Conservation (phyloP, 2,888 invertebrate species). For the Pyrrhia umbra region DNA sequence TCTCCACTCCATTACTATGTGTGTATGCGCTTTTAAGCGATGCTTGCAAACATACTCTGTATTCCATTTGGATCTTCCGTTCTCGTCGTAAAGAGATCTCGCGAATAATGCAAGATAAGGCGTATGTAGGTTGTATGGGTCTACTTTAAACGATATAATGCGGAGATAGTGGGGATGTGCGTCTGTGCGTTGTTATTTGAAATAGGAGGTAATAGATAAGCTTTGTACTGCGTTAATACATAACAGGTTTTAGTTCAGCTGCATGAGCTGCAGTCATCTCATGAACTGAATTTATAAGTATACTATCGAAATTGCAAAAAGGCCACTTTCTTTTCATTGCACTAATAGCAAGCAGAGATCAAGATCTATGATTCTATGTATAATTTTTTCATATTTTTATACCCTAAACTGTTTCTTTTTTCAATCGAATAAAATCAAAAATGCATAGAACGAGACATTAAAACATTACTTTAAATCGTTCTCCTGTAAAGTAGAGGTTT, state of each 20-base stretch:
- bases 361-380: too few relatives aligned
- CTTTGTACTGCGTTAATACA: background rate
- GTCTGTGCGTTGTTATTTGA: background rate
- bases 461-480: too few relatives aligned
- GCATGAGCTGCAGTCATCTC: too few relatives aligned
- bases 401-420: too few relatives aligned
- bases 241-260: background rate
- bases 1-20: background rate
- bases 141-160: background rate
- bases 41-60: constrained; percentile 12
- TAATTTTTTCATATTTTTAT: too few relatives aligned
- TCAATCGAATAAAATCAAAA: too few relatives aligned
- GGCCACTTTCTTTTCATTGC: too few relatives aligned
- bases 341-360: too few relatives aligned
- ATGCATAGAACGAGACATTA: too few relatives aligned
- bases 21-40: constrained; percentile 19
- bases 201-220: background rate
- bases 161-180: background rate
- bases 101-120: constrained; percentile 32
- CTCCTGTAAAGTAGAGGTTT: too few relatives aligned
- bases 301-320: too few relatives aligned
- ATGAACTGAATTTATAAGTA: too few relatives aligned
- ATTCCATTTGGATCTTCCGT: constrained; percentile 41
- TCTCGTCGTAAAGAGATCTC: constrained; percentile 14
- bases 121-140: constrained; percentile 18